Percentiles rank a stretch among this genome's conserved stretches.
Conservation (phyloP, 2,888 invertebrate genomes). For the Automeris io region DNA sequence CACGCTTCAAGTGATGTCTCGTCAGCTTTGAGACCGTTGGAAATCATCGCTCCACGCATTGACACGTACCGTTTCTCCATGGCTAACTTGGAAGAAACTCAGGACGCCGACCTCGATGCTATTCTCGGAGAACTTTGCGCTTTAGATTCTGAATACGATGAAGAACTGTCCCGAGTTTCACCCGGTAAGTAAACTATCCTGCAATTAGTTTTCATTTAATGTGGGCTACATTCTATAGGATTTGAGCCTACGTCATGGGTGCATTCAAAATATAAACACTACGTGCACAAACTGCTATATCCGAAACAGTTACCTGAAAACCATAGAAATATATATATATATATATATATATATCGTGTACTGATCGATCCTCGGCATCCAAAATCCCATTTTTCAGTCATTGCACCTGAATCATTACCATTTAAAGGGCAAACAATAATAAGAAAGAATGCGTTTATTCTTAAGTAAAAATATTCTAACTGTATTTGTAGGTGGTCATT, state of each 20-base stretch:
- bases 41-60: conserved; percentile 88
- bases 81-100: conserved; percentile 97
- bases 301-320: too few relatives aligned
- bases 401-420: too few relatives aligned
- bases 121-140: conserved; percentile 97
- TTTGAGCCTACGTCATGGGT: too few relatives aligned
- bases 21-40: conserved; percentile 80
- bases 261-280: too few relatives aligned
- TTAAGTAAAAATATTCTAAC: background rate
- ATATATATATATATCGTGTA: background rate
- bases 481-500: conserved; percentile 30
- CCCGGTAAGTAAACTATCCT: conserved; percentile 32
- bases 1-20: conserved; percentile 71
- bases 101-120: conserved; percentile 97
- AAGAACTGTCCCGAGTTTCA: conserved; percentile 70
- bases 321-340: background rate
- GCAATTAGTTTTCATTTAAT: background rate
- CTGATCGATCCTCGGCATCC: background rate
- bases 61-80: conserved; percentile 96
- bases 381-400: background rate
- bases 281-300: too few relatives aligned
- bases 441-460: background rate
- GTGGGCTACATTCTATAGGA: too few relatives aligned
- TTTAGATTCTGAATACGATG: conserved; percentile 84
- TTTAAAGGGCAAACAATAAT: too few relatives aligned